phyloP scores from a whole-genome alignment of 2,113 vertebrate genomes.

The Peromyscus californicus region DNA sequence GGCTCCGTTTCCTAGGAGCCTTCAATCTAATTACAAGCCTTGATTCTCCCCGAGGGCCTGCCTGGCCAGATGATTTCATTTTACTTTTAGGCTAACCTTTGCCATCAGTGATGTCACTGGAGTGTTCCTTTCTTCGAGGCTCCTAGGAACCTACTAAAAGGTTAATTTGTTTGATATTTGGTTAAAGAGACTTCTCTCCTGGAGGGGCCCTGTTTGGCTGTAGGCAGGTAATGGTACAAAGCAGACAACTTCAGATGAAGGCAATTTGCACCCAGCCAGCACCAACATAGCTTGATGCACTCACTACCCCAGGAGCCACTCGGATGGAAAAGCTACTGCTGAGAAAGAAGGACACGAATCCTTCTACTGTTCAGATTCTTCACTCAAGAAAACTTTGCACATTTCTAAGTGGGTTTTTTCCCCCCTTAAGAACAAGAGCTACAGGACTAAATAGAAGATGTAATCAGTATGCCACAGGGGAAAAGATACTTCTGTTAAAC shows the following conservation, averaged over 20 bases:
- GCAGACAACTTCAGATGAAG: conserved; percentile 65
- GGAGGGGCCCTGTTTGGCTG: conserved; percentile 66
- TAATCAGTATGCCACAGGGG: neutral
- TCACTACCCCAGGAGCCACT: conserved; percentile 65
- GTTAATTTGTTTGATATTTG: conserved; percentile 82
- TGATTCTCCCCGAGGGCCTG: conserved; percentile 83
- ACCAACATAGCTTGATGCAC: conserved; percentile 48
- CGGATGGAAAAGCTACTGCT: conserved; percentile 68
- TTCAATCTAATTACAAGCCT: conserved; percentile 88
- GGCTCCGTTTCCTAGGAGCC: conserved; percentile 86
- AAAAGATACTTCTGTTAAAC: conserved; percentile 38
- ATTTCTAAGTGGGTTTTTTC: conserved; percentile 38
- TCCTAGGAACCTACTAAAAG: conserved; percentile 81
- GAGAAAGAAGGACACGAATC: conserved; percentile 57
- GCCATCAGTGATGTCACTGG: conserved; percentile 84
- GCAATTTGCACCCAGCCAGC: conserved; percentile 76
- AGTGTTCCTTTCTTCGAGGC: conserved; percentile 76
- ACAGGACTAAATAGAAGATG: neutral
- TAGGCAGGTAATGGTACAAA: conserved; percentile 63
- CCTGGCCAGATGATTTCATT: conserved; percentile 86
- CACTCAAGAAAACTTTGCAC: conserved; percentile 69
- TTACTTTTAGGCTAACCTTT: conserved; percentile 84
- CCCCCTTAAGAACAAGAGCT: conserved; percentile 59
- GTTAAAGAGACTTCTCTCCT: conserved; percentile 61
- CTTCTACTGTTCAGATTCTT: conserved; percentile 74